Conservation (phyloP, 2,797 vertebrate genomes). For the Cephalopachus bancanus region DNA sequence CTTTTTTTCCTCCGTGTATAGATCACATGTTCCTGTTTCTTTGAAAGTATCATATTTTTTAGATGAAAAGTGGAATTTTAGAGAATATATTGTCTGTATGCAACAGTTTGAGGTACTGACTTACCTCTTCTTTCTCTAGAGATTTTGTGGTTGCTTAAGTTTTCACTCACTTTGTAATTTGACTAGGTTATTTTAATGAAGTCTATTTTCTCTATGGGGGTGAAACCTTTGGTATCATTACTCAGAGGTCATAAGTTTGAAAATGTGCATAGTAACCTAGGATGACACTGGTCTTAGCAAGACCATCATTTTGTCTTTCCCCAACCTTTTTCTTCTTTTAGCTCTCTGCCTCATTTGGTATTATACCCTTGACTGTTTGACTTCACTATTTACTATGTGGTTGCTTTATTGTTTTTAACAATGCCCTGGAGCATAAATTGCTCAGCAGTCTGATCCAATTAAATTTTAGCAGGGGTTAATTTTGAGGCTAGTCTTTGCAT, state of each 20-base stretch:
- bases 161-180: background rate
- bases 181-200: background rate
- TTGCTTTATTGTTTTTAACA: background rate
- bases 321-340: background rate
- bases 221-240: background rate
- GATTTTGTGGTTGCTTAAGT: background rate
- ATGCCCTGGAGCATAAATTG: background rate
- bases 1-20: background rate
- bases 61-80: background rate
- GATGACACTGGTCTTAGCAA: background rate
- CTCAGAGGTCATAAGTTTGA: background rate
- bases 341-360: no score
- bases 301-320: background rate
- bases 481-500: background rate
- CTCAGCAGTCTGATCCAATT: background rate
- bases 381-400: background rate
- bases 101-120: background rate
- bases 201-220: background rate
- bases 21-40: background rate
- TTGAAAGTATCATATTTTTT: background rate
- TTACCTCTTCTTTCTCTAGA: background rate
- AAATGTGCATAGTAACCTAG: background rate
- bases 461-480: background rate
- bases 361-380: background rate
- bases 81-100: background rate